Evolutionary conservation across 2,113 vertebrate species (phyloP).

Genomic region (Melospiza melodia): DNA sequence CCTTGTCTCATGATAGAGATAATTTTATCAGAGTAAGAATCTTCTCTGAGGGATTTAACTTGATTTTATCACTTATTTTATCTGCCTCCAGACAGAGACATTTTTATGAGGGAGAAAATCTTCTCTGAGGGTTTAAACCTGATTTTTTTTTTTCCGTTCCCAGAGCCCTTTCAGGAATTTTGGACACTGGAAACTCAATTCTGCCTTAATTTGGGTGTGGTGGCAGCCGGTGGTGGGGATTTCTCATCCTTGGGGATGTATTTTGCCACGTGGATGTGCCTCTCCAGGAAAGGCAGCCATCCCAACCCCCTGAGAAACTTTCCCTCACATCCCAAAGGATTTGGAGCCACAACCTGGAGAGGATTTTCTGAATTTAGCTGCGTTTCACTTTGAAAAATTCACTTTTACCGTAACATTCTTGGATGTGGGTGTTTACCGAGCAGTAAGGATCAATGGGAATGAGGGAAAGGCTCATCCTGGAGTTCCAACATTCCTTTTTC

Average conservation of each 20-base stretch:
- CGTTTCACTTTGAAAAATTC: accelerated
- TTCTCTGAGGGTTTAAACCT: background rate
- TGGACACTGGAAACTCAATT: accelerated
- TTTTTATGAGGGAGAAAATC: background rate
- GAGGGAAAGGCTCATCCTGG: background rate
- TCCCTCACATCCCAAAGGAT: background rate
- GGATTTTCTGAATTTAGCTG: background rate
- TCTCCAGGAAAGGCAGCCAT: background rate
- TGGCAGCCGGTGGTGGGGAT: background rate
- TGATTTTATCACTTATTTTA: background rate
- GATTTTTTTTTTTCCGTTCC: background rate
- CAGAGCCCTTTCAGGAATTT: background rate
- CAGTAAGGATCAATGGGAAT: accelerated
- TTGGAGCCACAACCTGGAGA: background rate
- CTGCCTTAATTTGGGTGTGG: background rate
- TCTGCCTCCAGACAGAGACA: background rate
- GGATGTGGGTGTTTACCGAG: background rate
- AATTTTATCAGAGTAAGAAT: background rate
- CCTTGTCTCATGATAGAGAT: background rate
- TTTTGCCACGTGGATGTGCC: background rate
- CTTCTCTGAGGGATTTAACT: background rate
- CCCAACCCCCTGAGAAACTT: background rate
- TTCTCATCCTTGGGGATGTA: background rate
- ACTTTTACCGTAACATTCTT: accelerated
- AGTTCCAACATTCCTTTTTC: constrained; percentile 42